Evolutionary conservation across 2,888 invertebrate species (phyloP), one percentile per base, ranked within the genome.

Genomic region (Pandemis cinnamomeana): DNA sequence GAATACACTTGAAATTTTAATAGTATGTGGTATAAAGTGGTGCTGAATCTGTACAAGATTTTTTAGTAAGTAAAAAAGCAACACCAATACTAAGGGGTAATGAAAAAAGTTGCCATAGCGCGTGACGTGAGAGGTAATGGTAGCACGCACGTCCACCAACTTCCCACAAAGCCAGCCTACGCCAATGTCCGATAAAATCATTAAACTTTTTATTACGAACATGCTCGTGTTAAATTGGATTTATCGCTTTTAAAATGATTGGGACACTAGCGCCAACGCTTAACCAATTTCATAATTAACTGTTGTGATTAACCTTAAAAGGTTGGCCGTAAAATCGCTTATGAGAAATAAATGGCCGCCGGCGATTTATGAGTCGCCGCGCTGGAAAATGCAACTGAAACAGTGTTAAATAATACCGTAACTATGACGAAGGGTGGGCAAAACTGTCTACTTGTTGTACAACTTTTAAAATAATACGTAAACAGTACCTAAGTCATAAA

Each of bases 161-260:
- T 55, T n/a, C 62, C 46, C 68, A 44, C 58, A 46, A 66, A 63
- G 61, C 46, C 41, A 63, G 67, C 67, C 60, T 67, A 51, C 68
- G 63, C 62, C 53, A 72, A 44, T 62, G 53, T 72, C 46, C 72
- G 72, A 72, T 72, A 67, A 68, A 68, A 72, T 72, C 61, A 71
- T 67, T 71, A 55, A 7, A 36, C 51, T 53, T 44, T 66, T 62
- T 67, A 67, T 55, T 42, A 53, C 62, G 44, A 55, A 63, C 63
- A 67, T 20, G 60, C 55, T 42, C 36, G 44, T 44, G 44, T 60
- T 42, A n/a, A 60, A 67, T 66, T 67, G n/a, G 51, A 61, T 71
- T 71, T 61, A 71, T 62, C 44, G 44, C 60, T 66, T 66, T 71
- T 60, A 71, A 66, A 71, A 46, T 46, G 44, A 63, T 63, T 44